Conservation (phyloP, 2,113 vertebrate genomes). For the Dolichotis patagonum region DNA sequence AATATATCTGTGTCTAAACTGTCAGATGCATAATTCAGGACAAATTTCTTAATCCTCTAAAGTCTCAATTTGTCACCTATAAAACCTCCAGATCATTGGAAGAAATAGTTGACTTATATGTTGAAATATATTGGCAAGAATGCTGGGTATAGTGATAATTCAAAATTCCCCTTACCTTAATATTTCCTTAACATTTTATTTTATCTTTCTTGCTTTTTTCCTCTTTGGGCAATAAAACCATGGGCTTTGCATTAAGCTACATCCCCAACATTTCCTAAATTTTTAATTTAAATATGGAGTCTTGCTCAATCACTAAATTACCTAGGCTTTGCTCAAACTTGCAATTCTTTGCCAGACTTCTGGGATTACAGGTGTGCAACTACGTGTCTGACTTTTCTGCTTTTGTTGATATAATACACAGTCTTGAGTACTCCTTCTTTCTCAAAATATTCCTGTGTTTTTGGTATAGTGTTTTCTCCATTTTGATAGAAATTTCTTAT, state of each 20-base stretch:
- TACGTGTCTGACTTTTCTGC: not conserved
- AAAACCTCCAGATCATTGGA: not conserved
- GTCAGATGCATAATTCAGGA: not conserved
- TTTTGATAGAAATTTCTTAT: not conserved
- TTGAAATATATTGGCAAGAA: not conserved
- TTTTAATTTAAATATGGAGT: not conserved
- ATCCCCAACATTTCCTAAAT: not conserved
- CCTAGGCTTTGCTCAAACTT: not conserved
- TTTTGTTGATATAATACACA: not conserved
- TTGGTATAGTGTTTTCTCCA: not conserved
- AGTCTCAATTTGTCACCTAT: not conserved
- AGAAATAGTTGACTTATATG: not conserved
- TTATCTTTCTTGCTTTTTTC: not conserved
- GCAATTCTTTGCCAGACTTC: not conserved
- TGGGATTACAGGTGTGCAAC: not conserved
- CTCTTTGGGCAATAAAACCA: not conserved
- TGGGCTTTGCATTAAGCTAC: not conserved
- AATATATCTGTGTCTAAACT: not conserved
- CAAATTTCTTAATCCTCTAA: not conserved
- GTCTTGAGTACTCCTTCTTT: not conserved
- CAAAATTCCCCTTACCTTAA: not conserved
- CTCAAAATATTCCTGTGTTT: not conserved
- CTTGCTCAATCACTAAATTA: not conserved
- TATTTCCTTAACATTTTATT: not conserved
- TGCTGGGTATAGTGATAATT: not conserved